Conservation (phyloP, 1,140 invertebrate species). For the Panonychus citri region DNA sequence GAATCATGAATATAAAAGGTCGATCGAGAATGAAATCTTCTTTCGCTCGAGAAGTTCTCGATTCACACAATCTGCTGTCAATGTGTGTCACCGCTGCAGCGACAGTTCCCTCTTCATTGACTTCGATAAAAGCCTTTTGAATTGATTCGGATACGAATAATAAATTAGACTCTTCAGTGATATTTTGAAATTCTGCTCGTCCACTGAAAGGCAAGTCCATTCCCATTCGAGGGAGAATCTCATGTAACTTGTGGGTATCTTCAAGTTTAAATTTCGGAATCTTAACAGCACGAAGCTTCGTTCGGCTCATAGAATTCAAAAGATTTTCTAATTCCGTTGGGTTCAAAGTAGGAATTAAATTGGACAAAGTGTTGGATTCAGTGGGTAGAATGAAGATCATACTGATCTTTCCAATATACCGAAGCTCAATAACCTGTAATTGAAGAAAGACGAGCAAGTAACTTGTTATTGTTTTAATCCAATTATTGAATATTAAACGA, state of each 20-base stretch:
- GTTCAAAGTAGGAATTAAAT: no score
- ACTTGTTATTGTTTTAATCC: no score
- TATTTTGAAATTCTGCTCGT: slow-evolving; percentile 32
- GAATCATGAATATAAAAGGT: slow-evolving; percentile 45
- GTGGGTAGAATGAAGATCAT: no score
- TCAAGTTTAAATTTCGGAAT: slow-evolving; percentile 56
- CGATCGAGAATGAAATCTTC: slow-evolving; percentile 39
- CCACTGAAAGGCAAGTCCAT: slow-evolving; percentile 37
- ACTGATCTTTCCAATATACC: no score
- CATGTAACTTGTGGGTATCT: slow-evolving; percentile 34
- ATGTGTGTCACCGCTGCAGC: slow-evolving; percentile 21
- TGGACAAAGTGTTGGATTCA: no score
- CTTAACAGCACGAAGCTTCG: slow-evolving; percentile 20
- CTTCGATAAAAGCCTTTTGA: slow-evolving; percentile 21
- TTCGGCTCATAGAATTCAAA: no score
- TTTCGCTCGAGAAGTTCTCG: no score
- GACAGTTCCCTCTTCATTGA: slow-evolving; percentile 25
- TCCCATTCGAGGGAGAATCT: slow-evolving; percentile 37
- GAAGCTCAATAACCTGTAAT: no score
- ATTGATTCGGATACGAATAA: slow-evolving; percentile 22
- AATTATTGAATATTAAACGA: no score
- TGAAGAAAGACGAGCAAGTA: slow-evolving; percentile 20
- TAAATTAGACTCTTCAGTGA: slow-evolving; percentile 25
- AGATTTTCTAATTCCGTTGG: no score
- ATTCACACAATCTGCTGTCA: background rate